Base-by-base conservation (phyloP, 2,113 vertebrate species). In the Machaerirhynchus nigripectus region DNA sequence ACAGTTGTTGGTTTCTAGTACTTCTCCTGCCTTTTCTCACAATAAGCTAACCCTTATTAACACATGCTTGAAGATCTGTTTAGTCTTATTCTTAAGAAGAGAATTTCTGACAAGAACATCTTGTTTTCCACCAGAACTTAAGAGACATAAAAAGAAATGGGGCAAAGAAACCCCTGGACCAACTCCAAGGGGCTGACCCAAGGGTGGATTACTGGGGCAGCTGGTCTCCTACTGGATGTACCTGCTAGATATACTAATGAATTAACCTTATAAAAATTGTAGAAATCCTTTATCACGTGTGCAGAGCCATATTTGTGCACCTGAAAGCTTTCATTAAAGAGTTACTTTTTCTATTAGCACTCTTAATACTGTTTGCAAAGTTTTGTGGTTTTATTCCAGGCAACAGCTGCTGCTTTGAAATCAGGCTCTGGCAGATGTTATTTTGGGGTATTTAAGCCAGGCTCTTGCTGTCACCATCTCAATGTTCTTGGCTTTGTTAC, bases 401-500 rank as follows among this genome's bases (percentile, higher is more conserved):
- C 60, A 50, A 42, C 83, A 85, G 83, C 83, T 94, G 61, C 80
- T 90, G 68, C 81, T 93, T 73, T 68, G 84, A 92, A 92, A 82
- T 64, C 67, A 57, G 83, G 65, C 61, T 89, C 73, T 68, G 65
- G 71, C 35, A 90, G 61, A 78, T 79, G 77, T 90, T 96, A 86
- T 94, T 88, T 81, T 68, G 42, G 44, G 80, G 61, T 63, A 55
- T 82, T 89, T 49, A 87, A 94, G 40, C 79, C 84, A 89, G 93
- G 80, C 81, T 86, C 79, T 96, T 57, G 40, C 89, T 88, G 89
- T 79, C 84, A 92, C 84, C 30, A 56, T 81, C 71, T 91, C 81
- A 64, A 4, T 35, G 47, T 95, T 97, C 88, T 90, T 94, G 93
- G 92, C 93, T 93, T 94, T 90, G 92, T 88, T 93, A 57, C 78